Base-by-base conservation (phyloP, 2,888 invertebrate species). In the Adela reaumurella region DNA sequence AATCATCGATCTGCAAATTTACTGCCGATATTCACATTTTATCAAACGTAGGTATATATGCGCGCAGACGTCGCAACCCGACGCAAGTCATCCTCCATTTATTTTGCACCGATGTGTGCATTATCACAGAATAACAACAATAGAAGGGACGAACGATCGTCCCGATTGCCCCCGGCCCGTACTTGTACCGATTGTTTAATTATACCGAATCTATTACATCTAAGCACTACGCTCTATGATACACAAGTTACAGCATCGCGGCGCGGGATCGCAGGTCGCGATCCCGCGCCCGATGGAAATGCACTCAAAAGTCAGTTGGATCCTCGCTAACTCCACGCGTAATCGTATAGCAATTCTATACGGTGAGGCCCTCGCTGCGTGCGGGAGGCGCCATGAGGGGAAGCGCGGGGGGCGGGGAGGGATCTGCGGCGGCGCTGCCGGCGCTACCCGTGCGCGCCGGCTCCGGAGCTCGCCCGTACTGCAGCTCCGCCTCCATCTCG, bases 351-450 rank as follows among this genome's bases (percentile, higher is more conserved):
- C 19, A 17, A 17, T 20, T 61, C 81, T 81, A 89, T 68, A 88
- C 88, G 59, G 89, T 88, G 62, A 89, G 81, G 45, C 89, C 88
- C 64, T 89, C 89, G 51, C 88, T 87, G 61, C 86, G 80, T 18
- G 84, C 78, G 48, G 84, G 81, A n/a, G 83, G 82, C 49, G 85
- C 84, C 20, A 83, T 74, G 19, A 86, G 81, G 57, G 85, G 73
- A 56, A 85, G 81, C 46, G 70, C 44, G 73, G 65, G 54, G 63
- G 64, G 50, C 51, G 67, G 67, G 28, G 65, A 53, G 74, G 68
- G 57, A 51, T 62, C 60, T 29, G 76, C 64, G 56, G 73, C 53
- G 19, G 52, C 50, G n/a, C 48, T 49, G 14, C 50, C 53, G 4
- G 47, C 28, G 67, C 65, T 65, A 3, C 62, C 3, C 62, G 51